phyloP scores from a whole-genome alignment of 2,113 vertebrate genomes.

The Psittacula cyanocephala region DNA sequence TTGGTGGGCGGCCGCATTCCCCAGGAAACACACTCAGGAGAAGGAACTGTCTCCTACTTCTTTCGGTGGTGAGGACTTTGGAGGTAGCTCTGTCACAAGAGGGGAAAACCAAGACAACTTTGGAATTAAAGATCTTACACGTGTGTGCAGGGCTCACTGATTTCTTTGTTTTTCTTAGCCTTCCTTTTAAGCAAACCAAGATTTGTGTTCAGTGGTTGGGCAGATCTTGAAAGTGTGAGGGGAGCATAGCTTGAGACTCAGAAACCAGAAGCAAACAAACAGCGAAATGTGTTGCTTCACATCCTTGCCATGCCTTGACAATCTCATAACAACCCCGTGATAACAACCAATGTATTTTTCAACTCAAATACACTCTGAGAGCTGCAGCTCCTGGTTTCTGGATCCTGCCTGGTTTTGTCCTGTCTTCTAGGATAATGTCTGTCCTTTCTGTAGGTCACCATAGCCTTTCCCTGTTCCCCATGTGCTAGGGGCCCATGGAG shows the following conservation, averaged over 20 bases:
- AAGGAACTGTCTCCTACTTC: background rate
- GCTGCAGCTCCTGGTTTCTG: background rate
- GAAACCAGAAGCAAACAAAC: background rate
- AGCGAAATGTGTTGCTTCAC: background rate
- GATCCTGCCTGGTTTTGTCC: background rate
- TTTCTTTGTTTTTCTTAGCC: background rate
- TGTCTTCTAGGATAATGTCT: background rate
- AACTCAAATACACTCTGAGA: background rate
- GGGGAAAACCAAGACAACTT: background rate
- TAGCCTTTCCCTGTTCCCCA: rapidly evolving
- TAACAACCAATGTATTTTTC: background rate
- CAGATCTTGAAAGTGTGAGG: background rate
- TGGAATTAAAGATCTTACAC: background rate
- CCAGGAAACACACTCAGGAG: background rate
- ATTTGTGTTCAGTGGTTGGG: background rate
- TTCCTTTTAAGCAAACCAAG: background rate
- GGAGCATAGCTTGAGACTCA: background rate
- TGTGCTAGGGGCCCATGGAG: rapidly evolving
- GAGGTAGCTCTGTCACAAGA: background rate
- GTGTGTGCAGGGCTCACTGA: background rate
- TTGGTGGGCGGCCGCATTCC: background rate
- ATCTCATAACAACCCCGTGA: background rate
- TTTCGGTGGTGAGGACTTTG: background rate
- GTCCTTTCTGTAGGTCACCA: background rate
- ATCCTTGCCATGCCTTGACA: background rate